Base-by-base conservation (phyloP, 2,888 invertebrate genomes). In the Gymnocheta viridis region DNA sequence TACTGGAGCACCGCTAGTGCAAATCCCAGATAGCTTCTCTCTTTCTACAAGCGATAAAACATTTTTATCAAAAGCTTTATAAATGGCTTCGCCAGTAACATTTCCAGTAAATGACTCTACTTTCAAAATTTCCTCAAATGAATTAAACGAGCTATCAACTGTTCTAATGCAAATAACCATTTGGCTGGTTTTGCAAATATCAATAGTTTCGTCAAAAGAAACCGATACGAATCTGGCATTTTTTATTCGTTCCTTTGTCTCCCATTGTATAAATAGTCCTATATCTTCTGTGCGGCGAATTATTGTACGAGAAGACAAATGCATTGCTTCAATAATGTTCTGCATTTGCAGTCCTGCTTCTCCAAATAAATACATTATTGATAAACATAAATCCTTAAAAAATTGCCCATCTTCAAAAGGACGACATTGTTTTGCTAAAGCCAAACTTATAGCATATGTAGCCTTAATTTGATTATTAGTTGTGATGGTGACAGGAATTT, bases 21-120 rank as follows among this genome's bases (percentile, higher is more conserved):
- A 70, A 44, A 58, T 41, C n/a, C 41, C 2, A 24, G 70, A 54
- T 27, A 70, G 0, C 6, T 69, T 69, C 22, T 69, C 12, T 29
- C 9, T 69, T 14, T 69, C 69, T 19, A 70, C 24, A 2, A 70
- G 12, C 7, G 44, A 41, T 54, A 70, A 70, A 41, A 69, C 22
- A 41, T 54, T 35, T 12, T 38, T 69, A 2, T 32, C 12, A 22
- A 69, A 69, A 10, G 54, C 70, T 1, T 70, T 29, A 70, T 24
- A 70, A 44, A 70, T 70, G 22, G 22, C 70, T 38, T 35, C 38
- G 4, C 70, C 56, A 58, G 70, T 56, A 44, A 70, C 44, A 70
- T 70, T 70, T 41, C 54, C 41, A 10, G 41, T 44, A 24, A 44
- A 44, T 14, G 56, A 58, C 4, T 58, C 14, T 22, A 70, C 2